A percentile compares a stretch with the other conserved stretches of the same genome.
Conservation (phyloP, 2,888 invertebrate genomes). For the Laothoe populi region DNA sequence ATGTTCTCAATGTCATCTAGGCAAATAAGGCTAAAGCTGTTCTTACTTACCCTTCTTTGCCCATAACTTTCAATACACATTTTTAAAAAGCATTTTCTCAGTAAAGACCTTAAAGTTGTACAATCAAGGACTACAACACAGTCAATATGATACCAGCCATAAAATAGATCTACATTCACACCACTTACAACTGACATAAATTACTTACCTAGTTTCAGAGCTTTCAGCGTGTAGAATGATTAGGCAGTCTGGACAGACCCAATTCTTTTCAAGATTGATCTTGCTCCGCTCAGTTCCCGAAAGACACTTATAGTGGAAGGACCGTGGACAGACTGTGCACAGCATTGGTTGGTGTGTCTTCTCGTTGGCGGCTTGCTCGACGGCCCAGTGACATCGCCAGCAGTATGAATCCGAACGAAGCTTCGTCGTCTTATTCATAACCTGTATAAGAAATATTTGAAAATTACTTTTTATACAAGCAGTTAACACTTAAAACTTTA, state of each 20-base stretch:
- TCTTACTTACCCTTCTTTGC: too few relatives aligned
- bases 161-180: too few relatives aligned
- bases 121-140: too few relatives aligned
- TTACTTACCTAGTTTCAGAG: conserved; percentile 86
- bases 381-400: conserved; percentile 95
- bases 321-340: conserved; percentile 94
- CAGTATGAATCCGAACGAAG: conserved; percentile 90
- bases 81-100: too few relatives aligned
- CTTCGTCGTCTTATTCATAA: conserved; percentile 50
- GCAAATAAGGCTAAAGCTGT: too few relatives aligned
- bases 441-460: conserved; percentile 42
- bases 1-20: too few relatives aligned
- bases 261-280: conserved; percentile 72
- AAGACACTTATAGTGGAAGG: conserved; percentile 93
- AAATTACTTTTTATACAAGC: not conserved
- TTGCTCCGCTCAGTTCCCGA: conserved; percentile 75
- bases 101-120: too few relatives aligned
- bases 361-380: conserved; percentile 74
- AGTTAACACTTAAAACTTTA: too few relatives aligned
- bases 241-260: conserved; percentile 96
- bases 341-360: conserved; percentile 71
- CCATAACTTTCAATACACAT: too few relatives aligned
- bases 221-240: conserved; percentile 89
- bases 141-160: too few relatives aligned
- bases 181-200: not conserved